phyloP scores from a whole-genome alignment of 37 sponge, comb jelly and placozoan species.

The Cliona cf. orientalis region DNA sequence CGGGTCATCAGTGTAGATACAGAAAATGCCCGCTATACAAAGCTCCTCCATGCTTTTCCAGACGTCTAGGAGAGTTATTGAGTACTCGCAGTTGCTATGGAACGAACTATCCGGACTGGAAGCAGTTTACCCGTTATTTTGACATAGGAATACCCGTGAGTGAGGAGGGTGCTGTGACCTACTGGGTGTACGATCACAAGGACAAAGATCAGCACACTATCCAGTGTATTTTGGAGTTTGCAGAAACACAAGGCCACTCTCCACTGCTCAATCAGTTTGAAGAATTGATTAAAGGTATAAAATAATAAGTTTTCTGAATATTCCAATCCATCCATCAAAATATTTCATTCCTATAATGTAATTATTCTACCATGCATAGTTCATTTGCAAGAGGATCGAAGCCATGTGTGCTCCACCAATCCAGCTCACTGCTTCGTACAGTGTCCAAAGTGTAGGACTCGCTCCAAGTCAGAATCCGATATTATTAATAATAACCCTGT shows the following conservation, averaged over 20 bases:
- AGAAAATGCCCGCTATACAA: not conserved
- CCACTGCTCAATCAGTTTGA: not conserved
- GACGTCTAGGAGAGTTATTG: not conserved
- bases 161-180: not conserved
- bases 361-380: too few species aligned
- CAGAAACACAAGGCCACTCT: not conserved
- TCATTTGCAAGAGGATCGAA: too few species aligned
- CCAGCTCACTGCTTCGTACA: too few species aligned
- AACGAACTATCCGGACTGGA: too few species aligned
- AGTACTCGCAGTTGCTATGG: too few species aligned
- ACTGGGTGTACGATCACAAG: not conserved
- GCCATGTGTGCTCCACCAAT: too few species aligned
- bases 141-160: not conserved
- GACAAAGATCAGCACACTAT: not conserved
- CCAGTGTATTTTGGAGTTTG: not conserved
- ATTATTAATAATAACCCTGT: too few species aligned
- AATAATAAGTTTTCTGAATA: not conserved
- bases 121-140: not conserved
- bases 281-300: not conserved
- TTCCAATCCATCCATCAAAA: too few species aligned
- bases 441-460: too few species aligned
- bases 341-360: too few species aligned
- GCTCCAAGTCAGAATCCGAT: too few species aligned
- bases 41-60: not conserved
- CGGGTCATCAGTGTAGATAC: too few species aligned